Evolutionary conservation across 2,888 invertebrate genomes (phyloP).

Genomic region (Volucella inanis): DNA sequence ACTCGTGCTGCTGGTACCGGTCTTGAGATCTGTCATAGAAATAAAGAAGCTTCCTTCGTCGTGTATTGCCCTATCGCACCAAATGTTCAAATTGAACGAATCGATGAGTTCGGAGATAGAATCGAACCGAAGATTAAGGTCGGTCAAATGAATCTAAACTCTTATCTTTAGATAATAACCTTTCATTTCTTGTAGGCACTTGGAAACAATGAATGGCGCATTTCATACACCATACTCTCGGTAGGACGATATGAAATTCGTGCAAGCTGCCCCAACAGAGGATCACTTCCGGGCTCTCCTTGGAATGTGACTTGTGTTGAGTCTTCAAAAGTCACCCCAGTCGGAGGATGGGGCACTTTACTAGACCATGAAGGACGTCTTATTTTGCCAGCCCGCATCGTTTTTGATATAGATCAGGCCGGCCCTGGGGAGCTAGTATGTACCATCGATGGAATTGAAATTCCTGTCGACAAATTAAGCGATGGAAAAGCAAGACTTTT

Average conservation of each 20-base stretch:
- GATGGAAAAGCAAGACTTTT: slow-evolving; percentile 83
- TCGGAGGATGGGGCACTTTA: slow-evolving; percentile 94
- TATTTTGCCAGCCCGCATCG: slow-evolving; percentile 90
- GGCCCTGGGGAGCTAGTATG: slow-evolving; percentile 92
- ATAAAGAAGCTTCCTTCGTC: slow-evolving; percentile 88
- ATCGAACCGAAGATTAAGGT: slow-evolving; percentile 83
- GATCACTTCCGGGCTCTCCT: slow-evolving; percentile 90
- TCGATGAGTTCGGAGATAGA: slow-evolving; percentile 82
- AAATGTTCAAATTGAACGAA: slow-evolving; percentile 86
- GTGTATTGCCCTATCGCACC: slow-evolving; percentile 85
- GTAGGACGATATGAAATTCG: slow-evolving; percentile 96
- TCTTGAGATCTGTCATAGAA: slow-evolving; percentile 87
- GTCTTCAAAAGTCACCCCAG: slow-evolving; percentile 83
- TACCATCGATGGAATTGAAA: slow-evolving; percentile 87
- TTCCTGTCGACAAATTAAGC: slow-evolving; percentile 81
- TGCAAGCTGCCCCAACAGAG: slow-evolving; percentile 87
- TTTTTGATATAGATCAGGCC: slow-evolving; percentile 94
- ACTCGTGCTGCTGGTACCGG: slow-evolving; percentile 88
- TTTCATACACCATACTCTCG: slow-evolving; percentile 94
- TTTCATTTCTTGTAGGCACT: slow-evolving; percentile 80
- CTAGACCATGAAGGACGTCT: slow-evolving; percentile 90
- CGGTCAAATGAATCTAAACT: neutral
- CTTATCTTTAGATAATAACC: neutral
- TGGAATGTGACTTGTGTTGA: slow-evolving; percentile 87
- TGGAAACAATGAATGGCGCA: slow-evolving; percentile 92